Base-by-base conservation (phyloP, 2,888 invertebrate species). In the Acanthopleura granulata region DNA sequence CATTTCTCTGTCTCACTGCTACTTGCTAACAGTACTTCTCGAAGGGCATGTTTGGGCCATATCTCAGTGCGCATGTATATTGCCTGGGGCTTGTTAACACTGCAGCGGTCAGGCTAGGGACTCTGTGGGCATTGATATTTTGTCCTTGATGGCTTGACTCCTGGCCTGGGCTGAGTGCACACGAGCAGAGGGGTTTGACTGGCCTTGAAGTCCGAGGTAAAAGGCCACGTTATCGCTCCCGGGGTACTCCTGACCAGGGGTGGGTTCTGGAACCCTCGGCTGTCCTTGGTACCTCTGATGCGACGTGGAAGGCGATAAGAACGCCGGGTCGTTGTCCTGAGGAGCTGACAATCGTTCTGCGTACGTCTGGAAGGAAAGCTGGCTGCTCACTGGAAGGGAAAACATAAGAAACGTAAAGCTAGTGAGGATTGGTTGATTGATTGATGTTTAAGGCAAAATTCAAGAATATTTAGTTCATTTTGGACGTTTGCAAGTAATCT, bases 141-240 rank as follows among this genome's bases (percentile, higher is more conserved):
- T 80, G 62, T 86, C 83, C 62, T 80, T 78, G 62, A 86, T 79
- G 57, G 82, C 83, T 49, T 76, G 30, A 72, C 75, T 83, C 50
- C 76, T 77, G 12, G 74, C 73, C 18, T 82, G 83, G 27, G 79
- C 79, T 12, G 82, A 77, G 73, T 84, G 85, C 16, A 85, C 75
- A 16, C 83, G 77, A 11, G 82, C 78, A 11, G 74, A 57, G 11
- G 74, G 75, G 6, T 72, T 75, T 14, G 72, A 75, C 15, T 61
- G 73, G 15, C 73, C 77, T 0, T 73, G 74, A 12, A 73, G 72
- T 18, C 81, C 82, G 16, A 78, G 78, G 77, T 87, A 86, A 77
- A 83, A 87, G 6, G 81, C 80, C 1, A 83, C 78, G 75, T 86
- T 86, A n/a, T 81, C 81, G 22, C 78, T 71, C 51, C 80, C 82